Conservation (phyloP, 2,797 vertebrate genomes). For the Poeciliopsis paucimaculata region DNA sequence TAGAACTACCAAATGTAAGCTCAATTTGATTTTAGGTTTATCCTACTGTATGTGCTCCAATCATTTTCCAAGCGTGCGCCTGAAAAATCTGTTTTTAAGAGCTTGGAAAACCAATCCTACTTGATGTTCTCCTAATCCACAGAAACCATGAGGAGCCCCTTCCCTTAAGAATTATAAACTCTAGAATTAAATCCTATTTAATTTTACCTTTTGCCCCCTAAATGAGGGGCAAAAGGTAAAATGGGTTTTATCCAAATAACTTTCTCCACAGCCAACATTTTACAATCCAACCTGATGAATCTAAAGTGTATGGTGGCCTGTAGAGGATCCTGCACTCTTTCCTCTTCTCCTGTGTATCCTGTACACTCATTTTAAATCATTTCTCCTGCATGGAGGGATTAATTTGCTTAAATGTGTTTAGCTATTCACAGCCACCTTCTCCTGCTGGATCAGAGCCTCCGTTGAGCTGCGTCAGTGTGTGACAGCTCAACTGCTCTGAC, state of each 20-base stretch:
- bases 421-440: constrained; percentile 7
- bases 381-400: not conserved
- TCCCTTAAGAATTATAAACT: not conserved
- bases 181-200: too few relatives aligned
- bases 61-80: not conserved
- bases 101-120: not conserved
- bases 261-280: not conserved
- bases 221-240: not conserved
- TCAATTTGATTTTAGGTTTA: not conserved
- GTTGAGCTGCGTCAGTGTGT: constrained; percentile 14
- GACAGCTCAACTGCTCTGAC: constrained; percentile 13
- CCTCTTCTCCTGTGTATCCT: not conserved
- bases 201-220: too few relatives aligned
- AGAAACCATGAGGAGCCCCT: not conserved
- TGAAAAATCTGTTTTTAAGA: not conserved
- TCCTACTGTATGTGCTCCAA: not conserved
- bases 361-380: not conserved
- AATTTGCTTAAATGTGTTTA: constrained; percentile 1
- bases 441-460: constrained; percentile 7
- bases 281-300: not conserved
- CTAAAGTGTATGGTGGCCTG: not conserved
- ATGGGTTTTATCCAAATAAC: not conserved
- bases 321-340: not conserved
- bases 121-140: not conserved
- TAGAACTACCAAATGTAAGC: not conserved